A percentile compares a stretch with the other conserved stretches of the same genome.
Conservation (phyloP, 1,140 invertebrate species). For the Potamilus streckersoni region DNA sequence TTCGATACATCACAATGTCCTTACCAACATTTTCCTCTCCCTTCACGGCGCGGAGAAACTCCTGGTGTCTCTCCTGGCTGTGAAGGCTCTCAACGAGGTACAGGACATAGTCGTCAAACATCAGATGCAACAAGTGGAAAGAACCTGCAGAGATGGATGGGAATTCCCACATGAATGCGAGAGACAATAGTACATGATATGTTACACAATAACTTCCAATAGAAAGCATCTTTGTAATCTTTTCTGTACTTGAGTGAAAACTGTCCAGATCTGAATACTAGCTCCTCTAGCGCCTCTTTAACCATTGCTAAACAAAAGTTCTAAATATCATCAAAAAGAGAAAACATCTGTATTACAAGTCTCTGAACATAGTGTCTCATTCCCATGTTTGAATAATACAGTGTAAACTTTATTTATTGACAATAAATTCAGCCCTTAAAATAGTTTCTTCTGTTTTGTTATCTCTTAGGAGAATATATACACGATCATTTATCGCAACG, state of each 20-base stretch:
- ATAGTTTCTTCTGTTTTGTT: no score
- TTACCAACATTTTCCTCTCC: constrained; percentile 44
- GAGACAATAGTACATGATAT: constrained; percentile 3
- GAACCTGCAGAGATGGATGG: constrained; percentile 62
- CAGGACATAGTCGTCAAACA: constrained; percentile 72
- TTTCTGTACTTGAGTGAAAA: not conserved
- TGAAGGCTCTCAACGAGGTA: constrained; percentile 70
- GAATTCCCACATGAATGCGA: no score
- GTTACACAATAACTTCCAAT: not conserved
- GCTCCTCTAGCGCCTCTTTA: not conserved
- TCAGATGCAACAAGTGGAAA: constrained; percentile 71
- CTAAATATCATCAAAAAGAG: no score
- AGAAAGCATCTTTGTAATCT: not conserved
- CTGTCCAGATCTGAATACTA: not conserved
- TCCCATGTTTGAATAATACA: no score
- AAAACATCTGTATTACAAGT: no score
- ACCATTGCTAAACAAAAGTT: not conserved
- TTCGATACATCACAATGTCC: no score
- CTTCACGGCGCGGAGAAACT: constrained; percentile 66
- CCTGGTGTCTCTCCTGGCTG: constrained; percentile 65
- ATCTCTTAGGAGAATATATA: no score
- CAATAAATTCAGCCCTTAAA: no score
- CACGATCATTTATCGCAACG: no score
- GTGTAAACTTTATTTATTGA: no score
- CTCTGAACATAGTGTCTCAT: no score